phyloP scores from a whole-genome alignment of 92 coral and sea anemone genomes.

The Porites rus region DNA sequence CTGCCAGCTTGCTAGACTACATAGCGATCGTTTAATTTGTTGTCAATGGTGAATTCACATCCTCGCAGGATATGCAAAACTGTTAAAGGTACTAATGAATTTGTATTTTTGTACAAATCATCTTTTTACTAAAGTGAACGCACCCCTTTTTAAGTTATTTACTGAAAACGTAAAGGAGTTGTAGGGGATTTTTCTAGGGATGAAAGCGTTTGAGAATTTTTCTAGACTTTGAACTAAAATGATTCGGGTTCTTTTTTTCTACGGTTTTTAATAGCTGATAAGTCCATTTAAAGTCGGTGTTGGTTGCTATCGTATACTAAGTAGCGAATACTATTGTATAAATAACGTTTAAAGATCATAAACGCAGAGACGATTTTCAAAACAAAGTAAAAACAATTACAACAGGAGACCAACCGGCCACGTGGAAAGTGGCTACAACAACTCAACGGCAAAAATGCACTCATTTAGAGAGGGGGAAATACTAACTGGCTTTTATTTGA shows the following conservation, averaged over 20 bases:
- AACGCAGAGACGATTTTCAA: neutral
- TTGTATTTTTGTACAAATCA: neutral
- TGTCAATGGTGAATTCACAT: constrained; percentile 28
- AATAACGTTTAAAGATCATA: neutral
- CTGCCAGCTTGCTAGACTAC: neutral
- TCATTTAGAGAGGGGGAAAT: too few relatives aligned
- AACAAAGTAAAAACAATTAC: neutral
- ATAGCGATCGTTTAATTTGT: neutral
- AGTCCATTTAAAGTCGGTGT: neutral
- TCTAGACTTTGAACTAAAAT: neutral
- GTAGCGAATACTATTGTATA: neutral
- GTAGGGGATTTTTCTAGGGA: neutral
- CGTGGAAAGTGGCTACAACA: neutral
- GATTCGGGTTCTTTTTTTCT: too few relatives aligned
- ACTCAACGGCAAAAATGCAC: too few relatives aligned
- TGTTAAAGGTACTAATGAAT: neutral
- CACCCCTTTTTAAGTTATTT: too few relatives aligned
- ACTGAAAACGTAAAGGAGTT: neutral
- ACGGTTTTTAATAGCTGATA: neutral
- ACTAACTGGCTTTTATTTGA: too few relatives aligned
- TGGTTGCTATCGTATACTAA: neutral
- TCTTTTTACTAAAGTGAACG: neutral
- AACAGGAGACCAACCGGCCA: neutral
- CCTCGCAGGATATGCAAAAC: constrained; percentile 19
- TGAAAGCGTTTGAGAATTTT: neutral